Evolutionary conservation across 2,888 invertebrate genomes (phyloP), one percentile per base, ranked within the genome.

Genomic region (Cryptus armator): DNA sequence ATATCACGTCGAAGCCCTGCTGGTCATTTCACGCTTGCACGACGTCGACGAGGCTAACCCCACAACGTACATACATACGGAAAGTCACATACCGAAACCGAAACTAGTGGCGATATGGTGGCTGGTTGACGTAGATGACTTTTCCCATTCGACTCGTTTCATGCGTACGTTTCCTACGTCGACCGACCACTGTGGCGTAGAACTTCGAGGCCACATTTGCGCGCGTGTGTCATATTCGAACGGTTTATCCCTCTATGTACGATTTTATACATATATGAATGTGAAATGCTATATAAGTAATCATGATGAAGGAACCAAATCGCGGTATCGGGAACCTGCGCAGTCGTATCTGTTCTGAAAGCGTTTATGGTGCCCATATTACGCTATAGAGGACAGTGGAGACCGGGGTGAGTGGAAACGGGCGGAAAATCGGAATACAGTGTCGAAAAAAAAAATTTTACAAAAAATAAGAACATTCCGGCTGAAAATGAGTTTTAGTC

Each of bases 21-120:
- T 79, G 85, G 83, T 81, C 81, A 83, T 86, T 86, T 85, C 82
- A 85, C 82, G 86, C 72, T 86, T 82, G 70, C 82, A 76, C 84
- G 80, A 80, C 80, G 71, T 75, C 72, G 75, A 74, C 72, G 51
- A 37, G 53, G 74, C 56, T 64, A 75, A 71, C 62, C 43, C 76
- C 66, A 78, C 44, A 59, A 77, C 70, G 64, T 48, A 16, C 32
- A 29, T 16, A 44, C 71, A 68, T 56, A 16, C n/a, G 70, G n/a
- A 37, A 44, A 59, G 9, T 9, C 56, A 32, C 19, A 77, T 10
- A 48, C 16, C 43, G 37, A 62, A 32, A 16, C 24, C 19, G 24
- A 44, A 19, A 24, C 66, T 12, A 59, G 10, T 74, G 37, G 67
- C 53, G 72, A 68, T 74, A 77, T 68, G 77, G 53, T 72, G 29